phyloP scores from a whole-genome alignment of 1,140 invertebrate species.

The Pseudomyrmex gracilis region DNA sequence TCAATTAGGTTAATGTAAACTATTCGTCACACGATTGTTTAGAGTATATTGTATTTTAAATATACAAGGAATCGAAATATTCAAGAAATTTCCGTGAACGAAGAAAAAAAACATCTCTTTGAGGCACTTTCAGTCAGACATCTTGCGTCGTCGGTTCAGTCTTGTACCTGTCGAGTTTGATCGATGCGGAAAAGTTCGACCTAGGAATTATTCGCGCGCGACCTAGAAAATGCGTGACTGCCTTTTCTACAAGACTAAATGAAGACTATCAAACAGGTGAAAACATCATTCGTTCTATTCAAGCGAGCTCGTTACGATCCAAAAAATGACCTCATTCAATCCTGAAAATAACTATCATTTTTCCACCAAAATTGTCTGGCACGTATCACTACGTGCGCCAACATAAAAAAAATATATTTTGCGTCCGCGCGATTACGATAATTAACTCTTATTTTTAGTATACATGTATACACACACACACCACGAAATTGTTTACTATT shows the following conservation, averaged over 20 bases:
- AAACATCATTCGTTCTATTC: slow-evolving; percentile 64
- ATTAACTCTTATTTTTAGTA: background rate
- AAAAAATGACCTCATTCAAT: slow-evolving; percentile 79
- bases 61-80: background rate
- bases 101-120: background rate
- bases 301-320: slow-evolving; percentile 64
- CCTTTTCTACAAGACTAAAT: slow-evolving; percentile 17
- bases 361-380: slow-evolving; percentile 55
- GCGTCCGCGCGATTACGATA: background rate
- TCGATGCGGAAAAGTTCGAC: background rate
- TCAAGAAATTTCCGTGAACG: background rate
- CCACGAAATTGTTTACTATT: background rate
- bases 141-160: background rate
- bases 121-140: background rate
- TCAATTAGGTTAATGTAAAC: too few relatives aligned
- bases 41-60: too few relatives aligned
- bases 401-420: slow-evolving; percentile 17
- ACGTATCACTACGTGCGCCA: background rate
- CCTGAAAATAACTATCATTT: slow-evolving; percentile 77
- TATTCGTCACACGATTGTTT: too few relatives aligned
- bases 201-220: background rate
- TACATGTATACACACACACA: background rate
- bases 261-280: slow-evolving; percentile 56
- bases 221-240: background rate
- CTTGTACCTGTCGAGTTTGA: background rate